These are phyloP conservation scores for Psittacula derbiana DNA, from an alignment of 2,797 vertebrate species.

Conservation along the genomic window DNA sequence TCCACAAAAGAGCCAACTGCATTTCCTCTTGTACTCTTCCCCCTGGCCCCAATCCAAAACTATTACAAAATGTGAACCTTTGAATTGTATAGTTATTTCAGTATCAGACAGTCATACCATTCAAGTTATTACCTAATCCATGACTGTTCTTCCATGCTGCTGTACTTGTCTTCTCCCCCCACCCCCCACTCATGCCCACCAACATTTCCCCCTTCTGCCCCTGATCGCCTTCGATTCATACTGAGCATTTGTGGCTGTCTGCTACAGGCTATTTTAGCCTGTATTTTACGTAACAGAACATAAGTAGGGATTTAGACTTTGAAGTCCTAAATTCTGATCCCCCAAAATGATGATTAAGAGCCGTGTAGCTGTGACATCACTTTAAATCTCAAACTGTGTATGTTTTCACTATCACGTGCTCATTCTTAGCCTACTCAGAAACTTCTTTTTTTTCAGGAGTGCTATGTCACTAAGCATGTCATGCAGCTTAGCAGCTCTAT, in stretches of 20 bases:
- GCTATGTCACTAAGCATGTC: background rate
- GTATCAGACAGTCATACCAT: background rate
- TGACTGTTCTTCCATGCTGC: background rate
- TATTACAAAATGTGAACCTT: background rate
- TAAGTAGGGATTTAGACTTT: constrained; percentile 61
- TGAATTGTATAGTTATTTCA: background rate
- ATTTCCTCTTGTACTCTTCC: background rate
- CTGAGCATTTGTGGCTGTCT: background rate
- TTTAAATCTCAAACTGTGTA: background rate
- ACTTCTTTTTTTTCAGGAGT: background rate
- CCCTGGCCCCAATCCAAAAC: background rate
- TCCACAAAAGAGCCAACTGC: background rate
- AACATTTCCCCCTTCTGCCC: background rate
- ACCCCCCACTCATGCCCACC: background rate
- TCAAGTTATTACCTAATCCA: background rate
- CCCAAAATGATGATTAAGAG: constrained; percentile 32
- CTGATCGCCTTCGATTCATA: background rate
- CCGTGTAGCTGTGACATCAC: background rate
- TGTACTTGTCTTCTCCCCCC: background rate
- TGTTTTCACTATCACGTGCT: background rate
- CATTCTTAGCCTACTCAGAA: background rate
- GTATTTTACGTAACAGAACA: constrained; percentile 44
- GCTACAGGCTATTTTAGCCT: constrained; percentile 35
- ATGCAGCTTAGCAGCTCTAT: background rate
- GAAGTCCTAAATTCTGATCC: constrained; percentile 30